phyloP scores from a whole-genome alignment of 2,888 invertebrate species.

The Parnassius mnemosyne region DNA sequence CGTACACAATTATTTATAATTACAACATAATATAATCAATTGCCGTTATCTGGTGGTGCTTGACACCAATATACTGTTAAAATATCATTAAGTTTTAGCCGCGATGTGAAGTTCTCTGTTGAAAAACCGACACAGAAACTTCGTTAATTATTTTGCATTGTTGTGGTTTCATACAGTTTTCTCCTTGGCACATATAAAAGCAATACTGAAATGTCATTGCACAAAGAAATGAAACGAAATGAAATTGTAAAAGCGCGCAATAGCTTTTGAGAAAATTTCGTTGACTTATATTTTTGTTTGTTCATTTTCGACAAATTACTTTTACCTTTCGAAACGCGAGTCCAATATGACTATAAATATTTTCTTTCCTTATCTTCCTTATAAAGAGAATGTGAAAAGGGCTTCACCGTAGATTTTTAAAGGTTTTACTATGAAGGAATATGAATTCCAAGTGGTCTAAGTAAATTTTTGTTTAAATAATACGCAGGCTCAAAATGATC shows the following conservation, averaged over 20 bases:
- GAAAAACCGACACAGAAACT: background rate
- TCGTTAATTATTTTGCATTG: too few species aligned
- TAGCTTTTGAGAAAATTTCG: too few species aligned
- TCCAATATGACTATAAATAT: background rate
- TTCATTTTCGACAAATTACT: constrained; percentile 1
- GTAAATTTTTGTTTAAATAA: too few species aligned
- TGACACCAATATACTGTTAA: too few species aligned
- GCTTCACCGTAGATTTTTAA: too few species aligned
- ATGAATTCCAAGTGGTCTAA: too few species aligned
- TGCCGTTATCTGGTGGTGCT: too few species aligned
- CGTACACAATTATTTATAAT: too few species aligned
- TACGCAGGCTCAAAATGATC: too few species aligned
- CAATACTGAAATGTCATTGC: background rate
- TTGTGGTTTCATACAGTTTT: background rate
- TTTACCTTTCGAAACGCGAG: background rate
- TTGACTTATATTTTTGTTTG: background rate
- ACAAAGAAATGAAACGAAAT: background rate
- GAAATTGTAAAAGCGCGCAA: background rate
- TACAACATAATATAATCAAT: too few species aligned
- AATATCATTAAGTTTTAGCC: background rate
- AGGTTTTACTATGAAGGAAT: too few species aligned
- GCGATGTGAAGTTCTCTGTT: background rate
- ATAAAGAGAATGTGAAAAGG: too few species aligned
- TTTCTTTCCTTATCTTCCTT: background rate
- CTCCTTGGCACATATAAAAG: background rate